phyloP scores from a whole-genome alignment of 2,797 vertebrate species.

The Sebastes iracundus region DNA sequence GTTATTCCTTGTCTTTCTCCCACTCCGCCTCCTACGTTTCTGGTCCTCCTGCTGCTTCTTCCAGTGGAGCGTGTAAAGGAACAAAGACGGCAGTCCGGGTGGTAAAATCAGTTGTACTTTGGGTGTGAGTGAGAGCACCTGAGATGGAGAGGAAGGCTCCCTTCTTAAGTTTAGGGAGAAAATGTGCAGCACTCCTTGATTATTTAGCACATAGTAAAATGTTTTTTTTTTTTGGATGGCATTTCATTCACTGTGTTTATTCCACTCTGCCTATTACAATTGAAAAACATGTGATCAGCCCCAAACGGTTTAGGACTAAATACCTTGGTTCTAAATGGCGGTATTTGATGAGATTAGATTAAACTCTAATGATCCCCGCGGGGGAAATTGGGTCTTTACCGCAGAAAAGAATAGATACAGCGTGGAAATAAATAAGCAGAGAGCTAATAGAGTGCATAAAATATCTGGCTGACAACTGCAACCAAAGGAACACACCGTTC shows the following conservation, averaged over 20 bases:
- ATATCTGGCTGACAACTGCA: conserved; percentile 36
- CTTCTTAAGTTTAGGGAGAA: not conserved
- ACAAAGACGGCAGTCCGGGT: conserved; percentile 47
- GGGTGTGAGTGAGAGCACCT: conserved; percentile 8
- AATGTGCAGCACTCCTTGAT: conserved; percentile 2
- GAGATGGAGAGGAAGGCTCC: not conserved
- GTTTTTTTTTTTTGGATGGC: not conserved
- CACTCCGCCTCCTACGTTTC: conserved; percentile 32
- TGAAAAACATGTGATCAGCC: conserved; percentile 48
- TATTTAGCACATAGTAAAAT: conserved; percentile 12
- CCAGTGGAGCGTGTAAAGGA: conserved; percentile 26
- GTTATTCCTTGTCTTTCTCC: conserved; percentile 35
- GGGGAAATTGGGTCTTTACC: conserved; percentile 44
- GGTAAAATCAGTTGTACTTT: conserved; percentile 45
- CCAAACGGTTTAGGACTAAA: conserved; percentile 53
- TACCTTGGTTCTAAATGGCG: conserved; percentile 52
- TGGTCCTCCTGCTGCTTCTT: conserved; percentile 29
- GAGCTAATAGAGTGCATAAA: conserved; percentile 43
- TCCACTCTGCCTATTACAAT: conserved; percentile 25
- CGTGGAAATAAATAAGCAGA: conserved; percentile 38
- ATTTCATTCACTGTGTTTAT: conserved; percentile 37
- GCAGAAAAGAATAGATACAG: conserved; percentile 40
- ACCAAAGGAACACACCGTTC: not conserved
- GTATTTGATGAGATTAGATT: conserved; percentile 66
- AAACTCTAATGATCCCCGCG: conserved; percentile 62